Evolutionary conservation across 2,888 invertebrate genomes (phyloP).

Genomic region (Drosophila demipolita): DNA sequence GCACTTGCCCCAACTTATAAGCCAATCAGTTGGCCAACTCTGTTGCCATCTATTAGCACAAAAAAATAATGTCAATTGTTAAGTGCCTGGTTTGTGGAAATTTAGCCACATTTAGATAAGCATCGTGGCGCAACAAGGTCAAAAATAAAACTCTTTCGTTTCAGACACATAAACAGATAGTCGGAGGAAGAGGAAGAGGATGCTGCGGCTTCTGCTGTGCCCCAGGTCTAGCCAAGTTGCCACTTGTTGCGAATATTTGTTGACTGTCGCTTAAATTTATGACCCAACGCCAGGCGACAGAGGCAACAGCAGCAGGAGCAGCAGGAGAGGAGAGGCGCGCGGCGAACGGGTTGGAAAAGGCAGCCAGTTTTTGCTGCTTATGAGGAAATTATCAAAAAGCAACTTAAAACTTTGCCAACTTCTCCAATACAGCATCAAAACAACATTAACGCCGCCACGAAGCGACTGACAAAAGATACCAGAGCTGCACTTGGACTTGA

Average conservation of each 20-base stretch:
- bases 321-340: not conserved
- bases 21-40: not conserved
- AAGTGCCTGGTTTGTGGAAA: conserved; percentile 23
- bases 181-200: conserved; percentile 23
- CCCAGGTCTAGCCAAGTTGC: conserved; percentile 54
- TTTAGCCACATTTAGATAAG: conserved; percentile 57
- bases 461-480: conserved; percentile 8
- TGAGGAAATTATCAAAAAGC: conserved; percentile 70
- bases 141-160: conserved; percentile 54
- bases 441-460: conserved; percentile 66
- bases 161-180: conserved; percentile 10
- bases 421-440: conserved; percentile 73
- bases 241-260: conserved; percentile 85
- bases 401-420: conserved; percentile 56
- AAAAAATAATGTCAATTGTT: conserved; percentile 10
- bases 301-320: conserved; percentile 31
- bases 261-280: conserved; percentile 84
- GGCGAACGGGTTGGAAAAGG: conserved; percentile 12
- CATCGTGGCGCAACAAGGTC: conserved; percentile 57
- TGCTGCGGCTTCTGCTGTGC: conserved; percentile 5
- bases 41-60: conserved; percentile 10
- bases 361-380: conserved; percentile 66
- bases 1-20: not conserved
- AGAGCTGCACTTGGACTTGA: conserved; percentile 39
- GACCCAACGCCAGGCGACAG: conserved; percentile 66